phyloP scores from a whole-genome alignment of 1,140 invertebrate genomes.

The Drosophila chauvacae region DNA sequence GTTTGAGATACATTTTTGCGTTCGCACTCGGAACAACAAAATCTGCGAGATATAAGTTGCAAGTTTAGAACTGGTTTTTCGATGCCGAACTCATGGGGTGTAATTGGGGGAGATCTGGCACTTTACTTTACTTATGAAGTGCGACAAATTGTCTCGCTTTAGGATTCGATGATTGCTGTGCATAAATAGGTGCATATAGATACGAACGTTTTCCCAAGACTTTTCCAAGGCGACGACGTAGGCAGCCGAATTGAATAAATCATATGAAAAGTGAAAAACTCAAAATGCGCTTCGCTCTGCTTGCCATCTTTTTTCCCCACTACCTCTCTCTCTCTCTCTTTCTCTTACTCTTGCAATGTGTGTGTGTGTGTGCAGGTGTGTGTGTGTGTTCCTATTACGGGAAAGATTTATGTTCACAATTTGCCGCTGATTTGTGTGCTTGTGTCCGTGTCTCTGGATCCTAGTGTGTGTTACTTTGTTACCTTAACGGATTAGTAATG shows the following conservation, averaged over 20 bases:
- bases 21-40: constrained; percentile 12
- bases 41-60: constrained; percentile 9
- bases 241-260: constrained; percentile 53
- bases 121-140: constrained; percentile 31
- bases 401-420: constrained; percentile 69
- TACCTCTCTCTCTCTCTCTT: background rate
- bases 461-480: constrained; percentile 45
- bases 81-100: too few species aligned
- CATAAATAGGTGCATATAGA: background rate
- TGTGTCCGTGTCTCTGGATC: constrained; percentile 6
- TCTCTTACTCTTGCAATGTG: background rate
- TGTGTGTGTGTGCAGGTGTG: constrained; percentile 10
- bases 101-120: constrained; percentile 8
- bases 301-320: constrained; percentile 22
- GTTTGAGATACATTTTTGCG: constrained; percentile 42
- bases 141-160: constrained; percentile 45
- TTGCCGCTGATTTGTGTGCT: constrained; percentile 52
- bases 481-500: constrained; percentile 61
- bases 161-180: constrained; percentile 3
- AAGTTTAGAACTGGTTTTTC: constrained; percentile 29
- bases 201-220: constrained; percentile 24
- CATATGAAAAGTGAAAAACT: constrained; percentile 53
- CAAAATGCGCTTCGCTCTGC: constrained; percentile 35
- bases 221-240: constrained; percentile 56
- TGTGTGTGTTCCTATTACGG: constrained; percentile 60